phyloP scores from a whole-genome alignment of 2,113 vertebrate species.

The Sinocyclocheilus grahami region DNA sequence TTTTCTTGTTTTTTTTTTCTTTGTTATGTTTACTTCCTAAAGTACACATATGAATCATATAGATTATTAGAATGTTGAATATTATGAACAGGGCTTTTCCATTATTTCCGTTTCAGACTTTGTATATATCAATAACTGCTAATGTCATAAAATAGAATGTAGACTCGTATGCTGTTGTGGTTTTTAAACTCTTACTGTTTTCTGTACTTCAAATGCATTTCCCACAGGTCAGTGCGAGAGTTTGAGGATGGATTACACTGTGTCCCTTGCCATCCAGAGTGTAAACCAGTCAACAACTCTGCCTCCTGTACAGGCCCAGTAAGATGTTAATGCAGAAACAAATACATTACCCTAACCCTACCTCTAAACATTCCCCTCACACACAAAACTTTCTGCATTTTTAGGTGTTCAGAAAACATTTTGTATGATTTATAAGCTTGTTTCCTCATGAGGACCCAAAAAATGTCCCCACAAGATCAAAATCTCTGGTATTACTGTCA shows the following conservation, averaged over 20 bases:
- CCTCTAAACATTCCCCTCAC: too few relatives aligned
- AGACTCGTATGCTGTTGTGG: background rate
- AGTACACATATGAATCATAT: background rate
- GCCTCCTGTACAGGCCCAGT: conserved; percentile 87
- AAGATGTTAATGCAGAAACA: conserved; percentile 58
- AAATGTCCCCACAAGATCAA: background rate
- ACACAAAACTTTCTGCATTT: too few relatives aligned
- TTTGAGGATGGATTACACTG: conserved; percentile 79
- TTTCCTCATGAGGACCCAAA: background rate
- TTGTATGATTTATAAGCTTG: background rate
- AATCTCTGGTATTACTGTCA: too few relatives aligned
- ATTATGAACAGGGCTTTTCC: background rate
- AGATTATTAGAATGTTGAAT: background rate
- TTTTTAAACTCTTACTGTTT: conserved; percentile 40
- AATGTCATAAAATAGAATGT: background rate
- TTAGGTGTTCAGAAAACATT: background rate
- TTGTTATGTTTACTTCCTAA: background rate
- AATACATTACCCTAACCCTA: background rate
- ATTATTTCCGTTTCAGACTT: background rate
- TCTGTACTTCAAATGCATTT: conserved; percentile 35
- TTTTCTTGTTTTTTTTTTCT: background rate
- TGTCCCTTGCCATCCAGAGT: conserved; percentile 86
- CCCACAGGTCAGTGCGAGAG: conserved; percentile 78
- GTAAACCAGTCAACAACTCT: conserved; percentile 85
- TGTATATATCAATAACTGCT: background rate